Conservation (phyloP, 1,140 invertebrate species). For the Drosophila murphyi region DNA sequence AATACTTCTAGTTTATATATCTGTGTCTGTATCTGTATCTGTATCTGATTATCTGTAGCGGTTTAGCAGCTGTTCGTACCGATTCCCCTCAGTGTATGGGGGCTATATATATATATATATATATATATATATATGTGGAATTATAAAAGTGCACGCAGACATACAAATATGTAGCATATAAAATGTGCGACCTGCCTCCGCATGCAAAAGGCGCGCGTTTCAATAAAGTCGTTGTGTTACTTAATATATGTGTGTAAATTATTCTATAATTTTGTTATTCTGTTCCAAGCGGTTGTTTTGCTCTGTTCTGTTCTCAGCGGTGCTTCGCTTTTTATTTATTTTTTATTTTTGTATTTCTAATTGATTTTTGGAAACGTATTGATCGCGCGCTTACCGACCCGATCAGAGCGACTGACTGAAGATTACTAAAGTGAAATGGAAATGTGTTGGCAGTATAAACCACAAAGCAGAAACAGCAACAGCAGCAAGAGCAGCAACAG, state of each 20-base stretch:
- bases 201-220: slow-evolving; percentile 40
- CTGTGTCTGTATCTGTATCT: slow-evolving; percentile 80
- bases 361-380: slow-evolving; percentile 11
- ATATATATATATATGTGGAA: neutral
- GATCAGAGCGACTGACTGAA: slow-evolving; percentile 74
- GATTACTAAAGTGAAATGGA: slow-evolving; percentile 77
- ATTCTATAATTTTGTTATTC: slow-evolving; percentile 9
- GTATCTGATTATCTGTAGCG: slow-evolving; percentile 78
- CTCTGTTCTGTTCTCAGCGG: slow-evolving; percentile 27
- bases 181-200: slow-evolving; percentile 52
- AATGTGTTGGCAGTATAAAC: slow-evolving; percentile 80
- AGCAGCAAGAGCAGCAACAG: slow-evolving; percentile 22
- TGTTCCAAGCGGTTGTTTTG: slow-evolving; percentile 29
- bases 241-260: slow-evolving; percentile 8
- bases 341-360: neutral
- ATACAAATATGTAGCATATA: slow-evolving; percentile 58
- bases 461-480: slow-evolving; percentile 64
- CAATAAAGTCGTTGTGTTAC: slow-evolving; percentile 39
- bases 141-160: too few species aligned
- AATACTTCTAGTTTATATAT: slow-evolving; percentile 77
- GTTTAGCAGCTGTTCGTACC: slow-evolving; percentile 51
- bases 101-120: slow-evolving; percentile 39
- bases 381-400: slow-evolving; percentile 63
- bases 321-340: slow-evolving; percentile 26
- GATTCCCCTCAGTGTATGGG: slow-evolving; percentile 9